Evolutionary conservation across 2,888 invertebrate genomes (phyloP).

Genomic region (Limnephilus rhombicus): DNA sequence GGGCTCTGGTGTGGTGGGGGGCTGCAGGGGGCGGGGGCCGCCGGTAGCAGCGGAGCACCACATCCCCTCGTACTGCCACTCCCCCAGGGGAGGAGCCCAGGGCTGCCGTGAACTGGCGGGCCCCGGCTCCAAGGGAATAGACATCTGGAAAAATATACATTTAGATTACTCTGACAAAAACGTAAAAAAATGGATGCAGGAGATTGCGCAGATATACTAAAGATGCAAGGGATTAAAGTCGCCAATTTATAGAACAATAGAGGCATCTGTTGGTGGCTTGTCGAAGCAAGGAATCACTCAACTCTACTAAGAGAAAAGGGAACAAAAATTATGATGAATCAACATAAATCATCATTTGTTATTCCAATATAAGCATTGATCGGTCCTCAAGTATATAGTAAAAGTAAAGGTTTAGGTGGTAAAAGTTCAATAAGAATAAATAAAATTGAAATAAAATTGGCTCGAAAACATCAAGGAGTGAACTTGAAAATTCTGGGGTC

Average conservation of each 20-base stretch:
- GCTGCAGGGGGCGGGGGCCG: constrained; percentile 75
- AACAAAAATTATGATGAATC: background rate
- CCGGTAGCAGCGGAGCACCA: constrained; percentile 94
- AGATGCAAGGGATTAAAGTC: background rate
- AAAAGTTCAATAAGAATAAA: no score
- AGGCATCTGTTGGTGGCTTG: background rate
- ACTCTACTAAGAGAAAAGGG: background rate
- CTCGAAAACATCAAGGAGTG: background rate
- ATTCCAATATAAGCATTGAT: background rate
- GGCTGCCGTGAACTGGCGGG: constrained; percentile 82
- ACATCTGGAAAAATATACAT: constrained; percentile 75
- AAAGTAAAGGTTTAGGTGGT: background rate
- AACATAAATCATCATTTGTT: background rate
- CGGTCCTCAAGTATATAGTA: background rate
- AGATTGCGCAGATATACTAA: no score
- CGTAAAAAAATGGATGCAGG: no score
- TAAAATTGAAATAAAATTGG: background rate
- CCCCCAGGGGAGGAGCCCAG: constrained; percentile 79
- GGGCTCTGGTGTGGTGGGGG: constrained; percentile 74
- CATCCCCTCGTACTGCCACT: constrained; percentile 90
- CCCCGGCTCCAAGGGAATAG: constrained; percentile 82
- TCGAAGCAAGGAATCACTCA: background rate
- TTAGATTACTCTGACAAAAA: background rate
- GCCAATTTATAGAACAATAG: background rate
- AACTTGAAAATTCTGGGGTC: no score